Base-by-base conservation (phyloP, 2,797 vertebrate genomes). In the Rallus crepitans region DNA sequence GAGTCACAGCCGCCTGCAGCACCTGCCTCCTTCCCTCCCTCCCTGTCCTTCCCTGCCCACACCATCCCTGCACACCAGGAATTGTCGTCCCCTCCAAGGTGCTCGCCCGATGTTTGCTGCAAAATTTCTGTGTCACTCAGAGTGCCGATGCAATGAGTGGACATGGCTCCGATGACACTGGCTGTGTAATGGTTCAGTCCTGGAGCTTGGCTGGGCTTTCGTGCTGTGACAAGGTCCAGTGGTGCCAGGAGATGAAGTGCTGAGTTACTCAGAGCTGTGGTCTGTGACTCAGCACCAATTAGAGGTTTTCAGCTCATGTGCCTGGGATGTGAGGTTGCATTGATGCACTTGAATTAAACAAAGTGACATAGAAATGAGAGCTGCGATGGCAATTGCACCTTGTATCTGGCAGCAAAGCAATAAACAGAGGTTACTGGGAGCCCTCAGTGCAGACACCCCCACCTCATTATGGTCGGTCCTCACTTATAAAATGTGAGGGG, bases 71-170 rank as follows among this genome's bases (percentile, higher is more conserved):
- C 19, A 3, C 12, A 28, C 10, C 30, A 5, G 45, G 25, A 59
- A 47, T 15, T 9, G 1, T 21, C 50, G 35, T 85, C 16, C 30
- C 21, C 35, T 55, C 65, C 2, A 2, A 86, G 23, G 7, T 35
- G 30, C 47, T 52, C 0, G 0, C 53, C 39, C 8, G 60, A 37
- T 0, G 0, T 50, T 47, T 61, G 31, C 40, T 15, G n/a, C 23
- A 6, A 65, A 35, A 24, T 31, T 31, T n/a, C 73, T 4, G 0
- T 17, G 11, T 61, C 30, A 11, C n/a, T 15, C 2, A 3, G 39
- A 31, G 63, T 1, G 3, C 4, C 50, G 15, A 39, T 2, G 23
- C 35, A 11, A 2, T 3, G 59, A 23, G 45, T 37, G 50, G 71
- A 61, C 3, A 2, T 25, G 33, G 37, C 82, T 85, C 42, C n/a